These are phyloP conservation scores for Calameuta pallipes DNA, from an alignment of 2,888 invertebrate species.

Conservation along the genomic window DNA sequence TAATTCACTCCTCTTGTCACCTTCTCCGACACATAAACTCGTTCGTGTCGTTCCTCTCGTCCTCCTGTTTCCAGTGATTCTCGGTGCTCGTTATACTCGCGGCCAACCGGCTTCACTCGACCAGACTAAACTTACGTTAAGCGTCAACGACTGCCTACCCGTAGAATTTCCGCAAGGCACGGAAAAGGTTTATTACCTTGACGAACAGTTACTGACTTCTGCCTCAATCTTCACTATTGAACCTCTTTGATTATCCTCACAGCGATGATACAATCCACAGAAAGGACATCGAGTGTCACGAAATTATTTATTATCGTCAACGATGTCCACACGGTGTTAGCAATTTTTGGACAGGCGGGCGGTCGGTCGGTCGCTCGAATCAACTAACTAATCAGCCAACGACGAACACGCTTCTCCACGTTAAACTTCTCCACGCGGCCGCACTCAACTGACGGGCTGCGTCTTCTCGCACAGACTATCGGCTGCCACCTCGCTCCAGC, in stretches of 20 bases:
- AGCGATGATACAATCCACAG: not conserved
- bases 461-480: constrained; percentile 42
- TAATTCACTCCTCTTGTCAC: constrained; percentile 11
- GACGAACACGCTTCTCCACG: not conserved
- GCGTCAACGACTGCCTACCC: not conserved
- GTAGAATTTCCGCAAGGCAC: not conserved
- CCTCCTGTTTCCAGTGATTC: not conserved
- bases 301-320: not conserved
- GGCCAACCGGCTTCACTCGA: not conserved
- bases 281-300: not conserved
- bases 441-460: constrained; percentile 47
- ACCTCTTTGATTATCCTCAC: not conserved
- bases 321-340: not conserved
- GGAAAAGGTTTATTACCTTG: not conserved
- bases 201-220: not conserved
- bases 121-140: not conserved
- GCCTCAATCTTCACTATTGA: not conserved
- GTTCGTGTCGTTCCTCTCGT: not conserved
- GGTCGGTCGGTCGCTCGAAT: not conserved
- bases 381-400: not conserved
- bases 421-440: constrained; percentile 36
- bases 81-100: not conserved
- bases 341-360: not conserved
- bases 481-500: constrained; percentile 13
- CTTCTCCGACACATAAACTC: constrained; percentile 9